phyloP scores from a whole-genome alignment of 2,797 vertebrate genomes.

The Holocentrus rufus region DNA sequence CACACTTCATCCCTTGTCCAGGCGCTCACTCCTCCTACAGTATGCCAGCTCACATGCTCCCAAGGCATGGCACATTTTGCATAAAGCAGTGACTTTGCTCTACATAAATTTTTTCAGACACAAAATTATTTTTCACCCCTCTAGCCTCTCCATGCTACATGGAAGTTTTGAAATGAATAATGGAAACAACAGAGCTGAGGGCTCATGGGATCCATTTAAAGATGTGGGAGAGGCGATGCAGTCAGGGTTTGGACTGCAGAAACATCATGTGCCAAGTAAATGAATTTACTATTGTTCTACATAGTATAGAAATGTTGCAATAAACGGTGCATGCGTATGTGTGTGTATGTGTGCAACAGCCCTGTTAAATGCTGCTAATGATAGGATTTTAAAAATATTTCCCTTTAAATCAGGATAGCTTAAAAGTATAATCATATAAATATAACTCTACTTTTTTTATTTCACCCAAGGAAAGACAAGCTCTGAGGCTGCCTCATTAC shows the following conservation, averaged over 20 bases:
- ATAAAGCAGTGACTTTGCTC: conserved; percentile 82
- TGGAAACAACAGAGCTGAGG: conserved; percentile 82
- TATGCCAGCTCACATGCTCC: conserved; percentile 75
- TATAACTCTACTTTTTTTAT: conserved; percentile 13
- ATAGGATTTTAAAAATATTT: conserved; percentile 43
- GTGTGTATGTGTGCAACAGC: neutral
- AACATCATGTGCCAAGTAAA: conserved; percentile 70
- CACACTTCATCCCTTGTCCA: conserved; percentile 42
- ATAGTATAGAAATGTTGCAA: conserved; percentile 32
- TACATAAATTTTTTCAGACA: conserved; percentile 77
- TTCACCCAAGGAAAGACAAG: conserved; percentile 15
- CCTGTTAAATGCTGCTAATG: conserved; percentile 33
- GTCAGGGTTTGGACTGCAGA: conserved; percentile 71
- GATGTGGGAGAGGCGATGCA: conserved; percentile 77
- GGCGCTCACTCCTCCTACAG: conserved; percentile 71
- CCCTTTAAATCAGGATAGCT: conserved; percentile 30
- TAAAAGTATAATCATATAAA: conserved; percentile 38
- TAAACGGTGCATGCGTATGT: conserved; percentile 20
- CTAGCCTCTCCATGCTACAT: conserved; percentile 79
- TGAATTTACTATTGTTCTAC: conserved; percentile 69
- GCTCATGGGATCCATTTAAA: conserved; percentile 82
- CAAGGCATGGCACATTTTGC: conserved; percentile 80
- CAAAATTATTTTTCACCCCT: conserved; percentile 82
- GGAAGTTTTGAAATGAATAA: conserved; percentile 85
- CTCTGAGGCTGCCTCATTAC: neutral